A percentile compares a stretch with the other conserved stretches of the same genome.
These are phyloP conservation scores for Anastrepha obliqua DNA, from an alignment of 1,140 invertebrate species.

Conservation along the genomic window DNA sequence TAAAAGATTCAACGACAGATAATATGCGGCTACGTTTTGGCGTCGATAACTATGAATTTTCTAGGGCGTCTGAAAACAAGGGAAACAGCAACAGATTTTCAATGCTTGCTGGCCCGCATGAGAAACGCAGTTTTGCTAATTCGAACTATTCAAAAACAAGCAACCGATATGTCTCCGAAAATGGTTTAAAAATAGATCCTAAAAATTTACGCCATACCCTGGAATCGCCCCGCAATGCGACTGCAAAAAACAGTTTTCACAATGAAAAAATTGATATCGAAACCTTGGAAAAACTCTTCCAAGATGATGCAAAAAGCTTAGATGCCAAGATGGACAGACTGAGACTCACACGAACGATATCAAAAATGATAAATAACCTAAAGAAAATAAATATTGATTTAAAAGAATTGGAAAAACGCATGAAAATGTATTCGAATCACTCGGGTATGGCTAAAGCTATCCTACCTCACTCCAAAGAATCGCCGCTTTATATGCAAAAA, in stretches of 20 bases:
- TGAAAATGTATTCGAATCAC: slow-evolving; percentile 62
- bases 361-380: slow-evolving; percentile 64
- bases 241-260: slow-evolving; percentile 59
- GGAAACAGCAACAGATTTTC: slow-evolving; percentile 65
- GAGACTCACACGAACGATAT: slow-evolving; percentile 56
- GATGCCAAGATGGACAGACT: background rate
- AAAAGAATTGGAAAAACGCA: slow-evolving; percentile 62
- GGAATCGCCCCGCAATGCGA: slow-evolving; percentile 61
- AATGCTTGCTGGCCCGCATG: slow-evolving; percentile 68
- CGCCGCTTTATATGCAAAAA: slow-evolving; percentile 63
- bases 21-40: slow-evolving; percentile 64
- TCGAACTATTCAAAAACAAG: slow-evolving; percentile 63
- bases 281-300: slow-evolving; percentile 67
- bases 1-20: slow-evolving; percentile 57
- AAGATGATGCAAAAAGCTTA: slow-evolving; percentile 56
- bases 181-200: slow-evolving; percentile 63
- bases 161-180: slow-evolving; percentile 67
- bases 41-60: slow-evolving; percentile 68
- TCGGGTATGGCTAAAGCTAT: slow-evolving; percentile 58
- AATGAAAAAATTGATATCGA: slow-evolving; percentile 65
- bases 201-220: slow-evolving; percentile 65
- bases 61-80: slow-evolving; percentile 65
- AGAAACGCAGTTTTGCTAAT: slow-evolving; percentile 60
- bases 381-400: slow-evolving; percentile 64
- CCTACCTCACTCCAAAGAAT: slow-evolving; percentile 61